Conservation (phyloP, 2,113 vertebrate species). For the Rhinichthys klamathensis region DNA sequence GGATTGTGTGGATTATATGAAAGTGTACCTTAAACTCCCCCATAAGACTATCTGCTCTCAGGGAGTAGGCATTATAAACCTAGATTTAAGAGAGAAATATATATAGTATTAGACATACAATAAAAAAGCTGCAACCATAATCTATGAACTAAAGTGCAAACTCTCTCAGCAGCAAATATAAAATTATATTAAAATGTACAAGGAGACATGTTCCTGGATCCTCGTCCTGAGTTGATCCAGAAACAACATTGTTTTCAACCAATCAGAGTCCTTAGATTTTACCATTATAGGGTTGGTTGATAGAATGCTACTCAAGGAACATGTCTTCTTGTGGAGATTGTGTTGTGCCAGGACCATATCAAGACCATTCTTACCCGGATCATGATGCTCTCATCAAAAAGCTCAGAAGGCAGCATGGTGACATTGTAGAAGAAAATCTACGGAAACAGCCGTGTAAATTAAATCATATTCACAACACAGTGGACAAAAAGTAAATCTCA, state of each 20-base stretch:
- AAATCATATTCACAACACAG: neutral
- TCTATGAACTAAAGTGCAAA: neutral
- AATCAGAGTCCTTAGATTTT: neutral
- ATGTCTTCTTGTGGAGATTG: neutral
- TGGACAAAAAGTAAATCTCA: neutral
- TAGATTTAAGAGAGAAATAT: slow-evolving; percentile 61
- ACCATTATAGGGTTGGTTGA: neutral
- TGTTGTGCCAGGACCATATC: neutral
- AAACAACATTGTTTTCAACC: slow-evolving; percentile 1
- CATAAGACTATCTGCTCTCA: slow-evolving; percentile 90
- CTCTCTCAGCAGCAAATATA: neutral
- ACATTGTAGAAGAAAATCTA: slow-evolving; percentile 98
- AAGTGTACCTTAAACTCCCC: slow-evolving; percentile 92
- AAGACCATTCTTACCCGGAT: slow-evolving; percentile 80
- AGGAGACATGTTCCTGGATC: neutral
- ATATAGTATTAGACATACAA: neutral
- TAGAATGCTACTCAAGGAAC: neutral
- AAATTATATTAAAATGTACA: neutral
- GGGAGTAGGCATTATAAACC: slow-evolving; percentile 90
- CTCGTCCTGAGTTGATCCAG: neutral
- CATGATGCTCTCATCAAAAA: slow-evolving; percentile 88
- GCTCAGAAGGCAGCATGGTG: slow-evolving; percentile 87
- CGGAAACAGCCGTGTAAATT: neutral
- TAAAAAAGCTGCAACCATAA: neutral
- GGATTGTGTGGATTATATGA: neutral